These are phyloP conservation scores for Lasioglossum calceatum DNA, from an alignment of 2,888 invertebrate species.

Conservation along the genomic window DNA sequence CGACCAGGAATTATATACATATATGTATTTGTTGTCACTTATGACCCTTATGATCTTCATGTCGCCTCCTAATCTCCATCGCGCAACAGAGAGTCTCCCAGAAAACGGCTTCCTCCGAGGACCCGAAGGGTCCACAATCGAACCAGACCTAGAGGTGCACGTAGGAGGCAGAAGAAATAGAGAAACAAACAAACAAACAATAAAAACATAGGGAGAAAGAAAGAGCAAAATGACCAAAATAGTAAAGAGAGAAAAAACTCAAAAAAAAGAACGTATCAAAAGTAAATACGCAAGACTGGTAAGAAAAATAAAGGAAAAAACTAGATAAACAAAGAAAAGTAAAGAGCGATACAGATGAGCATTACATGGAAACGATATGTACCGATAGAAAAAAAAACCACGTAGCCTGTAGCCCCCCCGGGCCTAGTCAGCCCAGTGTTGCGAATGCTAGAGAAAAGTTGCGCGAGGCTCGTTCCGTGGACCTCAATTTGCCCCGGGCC, in stretches of 20 bases:
- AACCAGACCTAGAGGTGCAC: background rate
- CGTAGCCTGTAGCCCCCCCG: slow-evolving; percentile 77
- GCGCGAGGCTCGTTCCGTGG: slow-evolving; percentile 76
- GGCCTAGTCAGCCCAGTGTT: slow-evolving; percentile 78
- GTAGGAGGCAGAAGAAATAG: background rate
- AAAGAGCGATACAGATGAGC: slow-evolving; percentile 65
- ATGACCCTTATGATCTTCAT: background rate
- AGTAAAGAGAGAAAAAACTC: slow-evolving; percentile 19
- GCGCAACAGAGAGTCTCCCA: background rate
- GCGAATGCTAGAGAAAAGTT: slow-evolving; percentile 78
- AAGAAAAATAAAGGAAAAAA: background rate
- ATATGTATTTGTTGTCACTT: too few relatives aligned
- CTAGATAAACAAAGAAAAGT: slow-evolving; percentile 26
- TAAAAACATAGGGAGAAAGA: background rate
- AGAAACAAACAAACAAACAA: slow-evolving; percentile 1
- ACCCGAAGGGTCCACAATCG: background rate
- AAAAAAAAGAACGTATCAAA: slow-evolving; percentile 16
- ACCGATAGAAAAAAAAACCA: slow-evolving; percentile 82
- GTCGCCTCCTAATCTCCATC: background rate
- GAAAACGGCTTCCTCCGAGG: slow-evolving; percentile 1
- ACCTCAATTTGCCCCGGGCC: slow-evolving; percentile 73
- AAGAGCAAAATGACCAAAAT: slow-evolving; percentile 8
- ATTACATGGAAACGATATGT: slow-evolving; percentile 77
- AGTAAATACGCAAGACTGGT: background rate
- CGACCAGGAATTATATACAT: background rate